These are phyloP conservation scores for Pseudomyrmex dendroicus DNA, from an alignment of 1,140 invertebrate genomes.

Conservation along the genomic window DNA sequence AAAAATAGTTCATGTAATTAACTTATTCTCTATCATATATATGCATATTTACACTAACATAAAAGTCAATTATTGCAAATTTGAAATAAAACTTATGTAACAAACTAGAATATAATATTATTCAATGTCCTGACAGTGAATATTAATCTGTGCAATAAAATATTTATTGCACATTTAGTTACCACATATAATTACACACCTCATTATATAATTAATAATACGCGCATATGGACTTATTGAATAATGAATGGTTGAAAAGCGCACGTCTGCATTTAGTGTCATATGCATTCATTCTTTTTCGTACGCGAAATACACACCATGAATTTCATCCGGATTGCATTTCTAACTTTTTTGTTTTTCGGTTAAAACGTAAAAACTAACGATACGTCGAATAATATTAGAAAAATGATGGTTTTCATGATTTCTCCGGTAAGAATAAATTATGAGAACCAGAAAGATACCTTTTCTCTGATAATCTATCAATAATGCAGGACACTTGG, in stretches of 20 bases:
- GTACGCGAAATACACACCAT: slow-evolving; percentile 1
- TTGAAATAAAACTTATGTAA: neutral
- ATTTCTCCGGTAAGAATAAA: too few relatives aligned
- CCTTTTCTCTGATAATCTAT: neutral
- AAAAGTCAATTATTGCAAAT: neutral
- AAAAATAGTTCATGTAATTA: slow-evolving; percentile 13
- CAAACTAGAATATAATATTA: slow-evolving; percentile 3
- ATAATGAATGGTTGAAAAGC: neutral
- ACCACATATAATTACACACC: slow-evolving; percentile 9
- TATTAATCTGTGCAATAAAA: neutral
- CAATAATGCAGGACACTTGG: neutral
- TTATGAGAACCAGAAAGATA: too few relatives aligned
- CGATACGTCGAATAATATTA: too few relatives aligned
- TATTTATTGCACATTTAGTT: neutral
- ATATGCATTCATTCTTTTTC: neutral
- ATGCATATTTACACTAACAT: neutral
- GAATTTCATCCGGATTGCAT: neutral
- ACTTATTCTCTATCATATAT: neutral
- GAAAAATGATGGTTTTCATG: too few relatives aligned
- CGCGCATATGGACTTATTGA: neutral
- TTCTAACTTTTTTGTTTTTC: slow-evolving; percentile 14
- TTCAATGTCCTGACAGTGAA: neutral
- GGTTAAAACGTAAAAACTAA: neutral
- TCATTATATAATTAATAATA: slow-evolving; percentile 20
- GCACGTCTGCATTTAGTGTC: neutral